Conservation (phyloP, 2,888 invertebrate species). For the Epinotia demarniana region DNA sequence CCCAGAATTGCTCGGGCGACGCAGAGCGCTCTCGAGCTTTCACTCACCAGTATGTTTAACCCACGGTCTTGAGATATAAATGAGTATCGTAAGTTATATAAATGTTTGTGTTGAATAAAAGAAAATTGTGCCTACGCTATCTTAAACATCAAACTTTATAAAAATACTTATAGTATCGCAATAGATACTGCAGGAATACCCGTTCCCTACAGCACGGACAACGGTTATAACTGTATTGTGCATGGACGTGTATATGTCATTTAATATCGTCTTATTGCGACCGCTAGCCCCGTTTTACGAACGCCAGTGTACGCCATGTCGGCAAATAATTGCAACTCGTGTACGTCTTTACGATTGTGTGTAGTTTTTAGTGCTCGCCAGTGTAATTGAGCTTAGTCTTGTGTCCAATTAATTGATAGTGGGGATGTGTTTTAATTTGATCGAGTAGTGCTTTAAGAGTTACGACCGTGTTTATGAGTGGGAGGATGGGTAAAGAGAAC, state of each 20-base stretch:
- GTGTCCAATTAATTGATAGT: constrained; percentile 31
- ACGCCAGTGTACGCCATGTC: constrained; percentile 39
- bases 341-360: constrained; percentile 40
- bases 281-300: constrained; percentile 46
- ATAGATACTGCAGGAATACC: constrained; percentile 3
- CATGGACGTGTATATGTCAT: constrained; percentile 55
- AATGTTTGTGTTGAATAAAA: too few species aligned
- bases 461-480: background rate
- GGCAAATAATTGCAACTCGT: constrained; percentile 36
- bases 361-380: constrained; percentile 31
- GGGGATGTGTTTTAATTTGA: constrained; percentile 10
- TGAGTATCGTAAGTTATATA: too few species aligned
- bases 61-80: too few species aligned
- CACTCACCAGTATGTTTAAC: too few species aligned
- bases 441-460: background rate
- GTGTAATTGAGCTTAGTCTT: constrained; percentile 26
- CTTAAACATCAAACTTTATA: background rate
- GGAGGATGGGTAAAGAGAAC: background rate
- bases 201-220: constrained; percentile 1
- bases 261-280: constrained; percentile 55
- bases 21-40: too few species aligned
- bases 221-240: constrained; percentile 25
- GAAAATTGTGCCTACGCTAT: background rate
- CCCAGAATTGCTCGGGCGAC: too few species aligned
- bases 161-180: constrained; percentile 12